Evolutionary conservation across 1,140 invertebrate genomes (phyloP).

Genomic region (Goniozus legneri): DNA sequence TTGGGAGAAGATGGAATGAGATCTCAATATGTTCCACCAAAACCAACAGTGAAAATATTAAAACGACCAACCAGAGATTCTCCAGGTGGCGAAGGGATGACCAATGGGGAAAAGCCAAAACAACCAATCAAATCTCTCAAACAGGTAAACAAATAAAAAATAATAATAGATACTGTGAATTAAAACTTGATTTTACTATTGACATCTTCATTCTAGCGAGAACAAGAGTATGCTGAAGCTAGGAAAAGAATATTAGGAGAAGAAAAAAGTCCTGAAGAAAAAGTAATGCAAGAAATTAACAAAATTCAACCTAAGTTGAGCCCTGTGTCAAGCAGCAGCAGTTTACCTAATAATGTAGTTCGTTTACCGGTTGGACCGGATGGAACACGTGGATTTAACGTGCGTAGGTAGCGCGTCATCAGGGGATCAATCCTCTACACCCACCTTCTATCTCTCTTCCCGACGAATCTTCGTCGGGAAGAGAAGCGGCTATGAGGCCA

Average conservation of each 20-base stretch:
- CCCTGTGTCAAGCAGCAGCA: slow-evolving; percentile 14
- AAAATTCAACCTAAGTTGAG: slow-evolving; percentile 39
- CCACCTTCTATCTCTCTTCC: slow-evolving; percentile 38
- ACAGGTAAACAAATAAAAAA: slow-evolving; percentile 56
- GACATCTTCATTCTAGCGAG: slow-evolving; percentile 53
- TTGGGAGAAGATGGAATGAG: slow-evolving; percentile 46
- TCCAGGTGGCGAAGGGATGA: slow-evolving; percentile 42
- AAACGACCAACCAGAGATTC: slow-evolving; percentile 64
- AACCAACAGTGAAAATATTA: slow-evolving; percentile 78
- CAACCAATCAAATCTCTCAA: slow-evolving; percentile 81
- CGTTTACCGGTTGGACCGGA: slow-evolving; percentile 59
- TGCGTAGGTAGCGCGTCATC: slow-evolving; percentile 56
- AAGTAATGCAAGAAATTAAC: slow-evolving; percentile 61
- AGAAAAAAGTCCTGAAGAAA: slow-evolving; percentile 73
- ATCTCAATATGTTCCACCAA: slow-evolving; percentile 63
- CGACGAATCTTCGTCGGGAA: slow-evolving; percentile 21
- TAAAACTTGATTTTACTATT: slow-evolving; percentile 2
- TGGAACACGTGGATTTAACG: slow-evolving; percentile 58
- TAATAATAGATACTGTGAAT: too few relatives aligned
- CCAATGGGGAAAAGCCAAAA: slow-evolving; percentile 65
- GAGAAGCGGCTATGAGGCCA: slow-evolving; percentile 49
- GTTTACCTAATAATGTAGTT: slow-evolving; percentile 47
- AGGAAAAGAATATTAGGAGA: slow-evolving; percentile 78
- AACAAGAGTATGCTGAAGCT: slow-evolving; percentile 84
- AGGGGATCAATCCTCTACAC: slow-evolving; percentile 24